Conservation (phyloP, 2,888 invertebrate species). For the Tachina lurida region DNA sequence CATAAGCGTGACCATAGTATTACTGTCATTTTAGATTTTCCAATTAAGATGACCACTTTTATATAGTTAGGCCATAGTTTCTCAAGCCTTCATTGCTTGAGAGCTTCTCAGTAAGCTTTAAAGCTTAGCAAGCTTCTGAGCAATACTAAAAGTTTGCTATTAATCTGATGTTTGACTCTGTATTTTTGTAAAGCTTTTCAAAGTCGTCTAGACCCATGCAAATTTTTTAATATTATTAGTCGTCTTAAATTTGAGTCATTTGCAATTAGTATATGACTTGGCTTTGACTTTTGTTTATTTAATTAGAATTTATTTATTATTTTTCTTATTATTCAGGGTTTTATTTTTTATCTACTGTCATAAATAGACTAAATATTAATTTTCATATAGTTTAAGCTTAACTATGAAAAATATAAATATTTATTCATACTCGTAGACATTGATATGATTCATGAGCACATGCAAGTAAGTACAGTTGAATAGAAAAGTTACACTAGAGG, state of each 20-base stretch:
- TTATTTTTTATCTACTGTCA: slow-evolving; percentile 52
- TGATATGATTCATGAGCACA: slow-evolving; percentile 14
- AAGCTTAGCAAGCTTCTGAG: not conserved
- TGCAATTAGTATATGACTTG: slow-evolving; percentile 61
- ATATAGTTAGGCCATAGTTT: too few relatives aligned
- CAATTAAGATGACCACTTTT: too few relatives aligned
- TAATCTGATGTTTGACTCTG: not conserved
- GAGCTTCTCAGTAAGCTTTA: not conserved
- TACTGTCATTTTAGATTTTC: too few relatives aligned
- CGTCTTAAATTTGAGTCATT: slow-evolving; percentile 67
- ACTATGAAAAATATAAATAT: slow-evolving; percentile 33
- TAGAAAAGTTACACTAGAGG: not conserved
- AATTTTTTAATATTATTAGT: slow-evolving; percentile 18
- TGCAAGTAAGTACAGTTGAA: slow-evolving; percentile 1
- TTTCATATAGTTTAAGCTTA: slow-evolving; percentile 40
- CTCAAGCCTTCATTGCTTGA: not conserved
- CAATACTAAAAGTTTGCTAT: not conserved
- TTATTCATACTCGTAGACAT: slow-evolving; percentile 12
- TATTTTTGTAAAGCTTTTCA: not conserved
- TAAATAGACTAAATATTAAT: slow-evolving; percentile 51
- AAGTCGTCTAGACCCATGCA: not conserved
- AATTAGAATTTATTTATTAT: slow-evolving; percentile 71
- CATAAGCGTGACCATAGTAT: too few relatives aligned
- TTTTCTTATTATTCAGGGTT: slow-evolving; percentile 59
- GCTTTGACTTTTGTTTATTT: slow-evolving; percentile 70